These are phyloP conservation scores for Delphinus delphis DNA, from an alignment of 2,113 vertebrate species.

Conservation along the genomic window DNA sequence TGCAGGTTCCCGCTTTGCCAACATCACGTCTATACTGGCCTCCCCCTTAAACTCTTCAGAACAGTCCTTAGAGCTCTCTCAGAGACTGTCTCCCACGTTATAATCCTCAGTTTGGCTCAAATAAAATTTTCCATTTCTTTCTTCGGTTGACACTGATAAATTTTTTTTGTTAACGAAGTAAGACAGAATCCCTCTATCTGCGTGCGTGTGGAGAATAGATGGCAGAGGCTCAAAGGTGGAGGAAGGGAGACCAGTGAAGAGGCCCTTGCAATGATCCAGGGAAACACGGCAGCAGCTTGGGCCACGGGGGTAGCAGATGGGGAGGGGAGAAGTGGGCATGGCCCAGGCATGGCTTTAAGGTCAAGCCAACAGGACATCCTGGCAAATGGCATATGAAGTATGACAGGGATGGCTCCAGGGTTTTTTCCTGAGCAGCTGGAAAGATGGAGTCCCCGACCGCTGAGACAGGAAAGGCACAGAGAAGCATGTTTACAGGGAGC, in stretches of 20 bases:
- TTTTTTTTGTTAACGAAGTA: background rate
- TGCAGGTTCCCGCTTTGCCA: no score
- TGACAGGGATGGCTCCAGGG: background rate
- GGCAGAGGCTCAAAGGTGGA: background rate
- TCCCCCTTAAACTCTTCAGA: no score
- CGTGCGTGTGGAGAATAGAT: no score
- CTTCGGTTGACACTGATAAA: background rate
- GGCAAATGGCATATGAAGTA: background rate
- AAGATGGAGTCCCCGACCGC: background rate
- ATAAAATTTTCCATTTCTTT: background rate
- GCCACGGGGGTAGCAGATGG: background rate
- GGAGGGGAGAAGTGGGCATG: background rate
- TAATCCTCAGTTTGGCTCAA: background rate
- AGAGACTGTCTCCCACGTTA: background rate
- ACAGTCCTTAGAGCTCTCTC: no score
- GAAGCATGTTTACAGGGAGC: background rate
- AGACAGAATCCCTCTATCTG: background rate
- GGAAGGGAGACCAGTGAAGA: background rate
- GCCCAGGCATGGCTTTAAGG: background rate
- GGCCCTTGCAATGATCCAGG: background rate
- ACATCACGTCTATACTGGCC: no score
- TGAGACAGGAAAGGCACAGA: background rate
- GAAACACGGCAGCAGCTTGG: accelerated
- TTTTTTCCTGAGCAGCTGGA: background rate
- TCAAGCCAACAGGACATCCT: background rate